Base-by-base conservation (phyloP, 2,113 vertebrate species). In the Poeciliopsis occidentalis region DNA sequence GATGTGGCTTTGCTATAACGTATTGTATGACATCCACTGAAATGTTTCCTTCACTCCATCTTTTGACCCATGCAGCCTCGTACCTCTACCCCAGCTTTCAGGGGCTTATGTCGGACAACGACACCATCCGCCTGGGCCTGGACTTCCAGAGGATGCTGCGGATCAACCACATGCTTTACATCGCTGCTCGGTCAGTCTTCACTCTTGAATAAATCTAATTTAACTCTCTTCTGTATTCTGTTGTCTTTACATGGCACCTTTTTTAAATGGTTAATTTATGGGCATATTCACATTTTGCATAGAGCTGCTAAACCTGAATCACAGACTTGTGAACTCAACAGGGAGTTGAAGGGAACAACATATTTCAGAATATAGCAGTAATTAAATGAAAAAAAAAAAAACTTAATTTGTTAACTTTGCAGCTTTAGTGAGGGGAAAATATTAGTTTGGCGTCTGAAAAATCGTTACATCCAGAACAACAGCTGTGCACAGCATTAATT, bases 141-240 rank as follows among this genome's bases (percentile, higher is more conserved):
- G 97, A 96, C 91, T 97, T 98, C 91, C 97, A 98, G 93, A 92
- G 91, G 83, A 96, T 98, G 96, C 92, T 97, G 83, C 94, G 92
- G 73, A 94, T 98, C 91, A 97, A 97, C 90, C 93, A 94, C 85
- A 96, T 96, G 69, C 94, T 98, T 74, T 95, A 97, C 75, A 91
- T 98, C 1, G 96, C 97, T 26, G 97, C 96, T n/a, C 95, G 97
- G 97, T 98, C 90, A 93, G 94, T 88, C 63, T 4, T 1, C 69
- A 39, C 3, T 64, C 19, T 24, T 3, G 19, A 24, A 57, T 57
- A 57, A 24, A 57, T 57, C 24, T n/a, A 57, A 57, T 57, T 2
- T 6, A 10, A 24, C 2, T n/a, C 24, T 57, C 2, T 24, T 54
- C 8, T 54, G 47, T 34, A 0, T 34, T 34, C 8, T 11, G 8